Conservation (phyloP, 2,888 invertebrate genomes). For the Cordilura impudica region DNA sequence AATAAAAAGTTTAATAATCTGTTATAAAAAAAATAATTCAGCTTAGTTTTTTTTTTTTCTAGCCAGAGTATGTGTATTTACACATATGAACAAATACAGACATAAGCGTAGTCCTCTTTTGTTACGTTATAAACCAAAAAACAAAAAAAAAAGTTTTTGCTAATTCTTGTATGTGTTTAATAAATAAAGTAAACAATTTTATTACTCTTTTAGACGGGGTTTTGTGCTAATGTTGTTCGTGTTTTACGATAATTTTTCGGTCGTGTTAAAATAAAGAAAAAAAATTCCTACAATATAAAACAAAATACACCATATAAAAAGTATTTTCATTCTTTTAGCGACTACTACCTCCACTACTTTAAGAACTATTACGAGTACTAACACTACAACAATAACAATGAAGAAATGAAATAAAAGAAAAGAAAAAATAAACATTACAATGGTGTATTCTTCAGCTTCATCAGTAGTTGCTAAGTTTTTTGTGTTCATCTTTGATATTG, state of each 20-base stretch:
- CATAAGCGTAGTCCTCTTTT: background rate
- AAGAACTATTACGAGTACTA: background rate
- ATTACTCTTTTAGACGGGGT: background rate
- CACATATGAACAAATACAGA: background rate
- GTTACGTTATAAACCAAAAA: background rate
- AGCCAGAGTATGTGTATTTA: background rate
- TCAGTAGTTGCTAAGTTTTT: slow-evolving; percentile 1
- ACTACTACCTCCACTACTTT: too few relatives aligned
- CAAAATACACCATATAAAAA: too few relatives aligned
- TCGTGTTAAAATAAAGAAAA: background rate
- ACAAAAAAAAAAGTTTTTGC: background rate
- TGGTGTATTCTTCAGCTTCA: background rate
- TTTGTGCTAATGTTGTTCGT: background rate
- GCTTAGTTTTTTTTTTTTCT: too few relatives aligned
- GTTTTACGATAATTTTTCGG: background rate
- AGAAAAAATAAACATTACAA: background rate
- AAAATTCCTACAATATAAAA: too few relatives aligned
- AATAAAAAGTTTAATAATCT: too few relatives aligned
- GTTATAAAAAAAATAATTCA: too few relatives aligned
- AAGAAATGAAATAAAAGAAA: background rate
- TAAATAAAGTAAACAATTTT: slow-evolving; percentile 18
- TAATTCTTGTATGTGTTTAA: slow-evolving; percentile 15
- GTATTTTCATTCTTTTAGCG: background rate
- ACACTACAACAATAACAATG: background rate
- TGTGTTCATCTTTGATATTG: slow-evolving; percentile 1